Evolutionary conservation across 2,888 invertebrate species (phyloP).

Genomic region (Ptilodon capucinus): DNA sequence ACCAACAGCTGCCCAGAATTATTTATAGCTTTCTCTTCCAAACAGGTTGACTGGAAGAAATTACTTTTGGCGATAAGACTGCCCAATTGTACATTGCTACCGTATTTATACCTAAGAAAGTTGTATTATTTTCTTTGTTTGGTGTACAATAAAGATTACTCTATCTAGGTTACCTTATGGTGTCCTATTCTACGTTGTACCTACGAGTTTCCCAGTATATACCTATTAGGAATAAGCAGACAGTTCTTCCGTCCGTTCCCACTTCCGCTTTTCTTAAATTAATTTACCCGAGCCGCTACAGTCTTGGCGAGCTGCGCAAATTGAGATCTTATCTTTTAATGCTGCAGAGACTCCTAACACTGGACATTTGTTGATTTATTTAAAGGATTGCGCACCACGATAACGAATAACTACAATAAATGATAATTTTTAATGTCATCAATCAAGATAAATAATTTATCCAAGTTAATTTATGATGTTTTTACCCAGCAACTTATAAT

Average conservation of each 20-base stretch:
- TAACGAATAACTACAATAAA: neutral
- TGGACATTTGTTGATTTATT: slow-evolving; percentile 19
- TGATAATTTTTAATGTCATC: neutral
- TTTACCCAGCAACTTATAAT: neutral
- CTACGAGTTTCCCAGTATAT: too few species aligned
- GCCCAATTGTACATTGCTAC: too few species aligned
- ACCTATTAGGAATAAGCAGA: neutral
- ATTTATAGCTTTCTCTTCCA: too few species aligned
- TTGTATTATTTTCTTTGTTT: too few species aligned
- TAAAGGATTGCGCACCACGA: neutral
- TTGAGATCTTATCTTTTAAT: slow-evolving; percentile 73
- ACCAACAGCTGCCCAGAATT: too few species aligned
- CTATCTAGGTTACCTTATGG: too few species aligned
- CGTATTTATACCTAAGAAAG: too few species aligned
- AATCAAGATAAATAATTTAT: neutral
- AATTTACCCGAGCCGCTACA: slow-evolving; percentile 48
- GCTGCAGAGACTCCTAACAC: slow-evolving; percentile 39
- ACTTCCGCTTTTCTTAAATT: slow-evolving; percentile 50
- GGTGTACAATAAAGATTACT: too few species aligned
- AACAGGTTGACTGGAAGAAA: too few species aligned
- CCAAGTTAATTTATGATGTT: neutral
- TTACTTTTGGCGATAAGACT: too few species aligned
- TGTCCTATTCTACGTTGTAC: too few species aligned
- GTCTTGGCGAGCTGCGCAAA: slow-evolving; percentile 57
- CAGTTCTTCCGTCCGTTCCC: slow-evolving; percentile 17